Percentiles rank a stretch among this genome's conserved stretches.
phyloP scores from a whole-genome alignment of 1,140 invertebrate species.

The Luehdorfia chinensis region DNA sequence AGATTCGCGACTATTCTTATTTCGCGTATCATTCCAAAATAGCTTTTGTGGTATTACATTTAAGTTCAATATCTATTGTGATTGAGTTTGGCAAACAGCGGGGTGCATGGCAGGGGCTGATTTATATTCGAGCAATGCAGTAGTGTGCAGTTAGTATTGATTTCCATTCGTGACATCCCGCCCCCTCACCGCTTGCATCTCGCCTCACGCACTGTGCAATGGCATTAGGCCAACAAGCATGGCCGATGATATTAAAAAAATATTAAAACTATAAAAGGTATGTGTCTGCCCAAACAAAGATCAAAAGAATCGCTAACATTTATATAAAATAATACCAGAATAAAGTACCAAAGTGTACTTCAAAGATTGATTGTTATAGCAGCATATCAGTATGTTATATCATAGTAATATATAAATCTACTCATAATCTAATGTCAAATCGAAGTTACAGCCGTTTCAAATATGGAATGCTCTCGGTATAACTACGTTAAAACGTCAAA shows the following conservation, averaged over 20 bases:
- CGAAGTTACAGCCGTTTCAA: no score
- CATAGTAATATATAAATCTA: no score
- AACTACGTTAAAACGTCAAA: no score
- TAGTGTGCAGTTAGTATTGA: constrained; percentile 78
- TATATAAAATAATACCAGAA: no score
- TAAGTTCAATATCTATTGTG: constrained; percentile 32
- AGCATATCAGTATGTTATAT: no score
- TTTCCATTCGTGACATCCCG: constrained; percentile 69
- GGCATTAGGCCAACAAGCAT: constrained; percentile 53
- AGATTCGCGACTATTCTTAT: constrained; percentile 58
- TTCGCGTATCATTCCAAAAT: constrained; percentile 11
- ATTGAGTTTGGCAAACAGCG: constrained; percentile 59
- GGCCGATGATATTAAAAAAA: constrained; percentile 29
- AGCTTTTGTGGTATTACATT: constrained; percentile 18
- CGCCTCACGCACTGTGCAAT: constrained; percentile 68
- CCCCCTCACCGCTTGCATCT: constrained; percentile 50
- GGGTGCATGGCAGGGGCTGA: constrained; percentile 69
- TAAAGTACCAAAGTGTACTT: no score
- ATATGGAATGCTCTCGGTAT: no score
- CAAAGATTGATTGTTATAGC: no score
- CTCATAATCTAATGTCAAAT: no score
- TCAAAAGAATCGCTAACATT: background rate
- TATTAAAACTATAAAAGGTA: constrained; percentile 16
- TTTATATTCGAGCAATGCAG: constrained; percentile 78
- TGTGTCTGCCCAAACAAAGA: background rate